Conservation (phyloP, 2,113 vertebrate genomes). For the Rhinogobius similis region DNA sequence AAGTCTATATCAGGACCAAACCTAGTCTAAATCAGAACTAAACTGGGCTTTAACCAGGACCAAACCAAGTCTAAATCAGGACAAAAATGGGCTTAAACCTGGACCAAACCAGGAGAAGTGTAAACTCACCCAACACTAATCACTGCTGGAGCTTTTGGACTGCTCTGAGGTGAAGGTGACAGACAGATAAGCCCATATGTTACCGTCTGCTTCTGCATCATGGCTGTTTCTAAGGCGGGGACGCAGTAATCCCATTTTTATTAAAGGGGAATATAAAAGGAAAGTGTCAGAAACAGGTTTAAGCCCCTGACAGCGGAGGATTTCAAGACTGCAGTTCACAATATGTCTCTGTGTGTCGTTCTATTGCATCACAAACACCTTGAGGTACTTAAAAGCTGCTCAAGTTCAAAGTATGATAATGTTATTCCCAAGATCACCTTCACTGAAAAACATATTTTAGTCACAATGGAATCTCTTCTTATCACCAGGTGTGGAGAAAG, state of each 20-base stretch:
- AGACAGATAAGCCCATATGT: conserved; percentile 29
- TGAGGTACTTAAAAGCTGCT: conserved; percentile 9
- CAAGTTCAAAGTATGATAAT: conserved; percentile 9
- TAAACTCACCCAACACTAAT: conserved; percentile 22
- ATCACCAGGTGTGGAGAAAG: not conserved
- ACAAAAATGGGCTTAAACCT: no score
- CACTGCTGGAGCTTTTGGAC: conserved; percentile 30
- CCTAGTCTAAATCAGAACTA: no score
- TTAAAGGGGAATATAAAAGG: conserved; percentile 68
- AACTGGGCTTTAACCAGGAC: no score
- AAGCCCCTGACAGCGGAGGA: conserved; percentile 54
- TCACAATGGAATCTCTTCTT: not conserved
- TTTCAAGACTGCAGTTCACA: conserved; percentile 57
- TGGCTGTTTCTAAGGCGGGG: conserved; percentile 20
- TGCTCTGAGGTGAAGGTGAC: conserved; percentile 15
- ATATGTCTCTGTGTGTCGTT: conserved; percentile 2
- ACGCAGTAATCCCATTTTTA: conserved; percentile 71
- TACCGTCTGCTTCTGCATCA: conserved; percentile 46
- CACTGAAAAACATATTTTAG: not conserved
- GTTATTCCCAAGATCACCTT: not conserved
- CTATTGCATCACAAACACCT: conserved; percentile 9
- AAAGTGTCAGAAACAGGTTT: conserved; percentile 60
- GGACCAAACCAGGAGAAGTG: no score
- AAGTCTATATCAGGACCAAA: no score
- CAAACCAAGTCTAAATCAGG: no score